These are phyloP conservation scores for Stichodactyla mertensii DNA, from an alignment of 64 coral and sea anemone genomes.

Conservation along the genomic window DNA sequence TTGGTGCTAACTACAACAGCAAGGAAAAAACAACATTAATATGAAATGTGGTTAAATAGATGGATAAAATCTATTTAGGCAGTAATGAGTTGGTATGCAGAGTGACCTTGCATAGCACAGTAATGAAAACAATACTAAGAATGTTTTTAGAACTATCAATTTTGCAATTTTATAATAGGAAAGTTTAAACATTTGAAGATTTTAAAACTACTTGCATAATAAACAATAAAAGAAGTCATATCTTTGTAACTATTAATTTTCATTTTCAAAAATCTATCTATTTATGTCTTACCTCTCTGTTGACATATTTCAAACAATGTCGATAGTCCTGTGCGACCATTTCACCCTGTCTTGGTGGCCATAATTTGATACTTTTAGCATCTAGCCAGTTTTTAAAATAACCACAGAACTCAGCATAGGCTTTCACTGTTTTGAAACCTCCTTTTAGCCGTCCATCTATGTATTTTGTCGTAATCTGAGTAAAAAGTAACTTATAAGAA, in stretches of 20 bases:
- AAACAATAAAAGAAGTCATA: background rate
- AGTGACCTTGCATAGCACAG: too few relatives aligned
- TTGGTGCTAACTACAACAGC: constrained; percentile 52
- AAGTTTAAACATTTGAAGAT: too few relatives aligned
- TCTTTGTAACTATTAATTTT: background rate
- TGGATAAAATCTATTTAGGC: too few relatives aligned
- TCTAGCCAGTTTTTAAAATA: constrained; percentile 99
- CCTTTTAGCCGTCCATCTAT: constrained; percentile 96
- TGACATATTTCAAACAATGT: constrained; percentile 91
- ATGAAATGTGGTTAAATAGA: background rate
- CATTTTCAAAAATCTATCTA: background rate
- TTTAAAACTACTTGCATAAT: too few relatives aligned
- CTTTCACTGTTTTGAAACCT: constrained; percentile 95
- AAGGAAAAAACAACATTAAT: background rate
- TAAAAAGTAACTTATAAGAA: background rate
- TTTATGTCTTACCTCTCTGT: constrained; percentile 63
- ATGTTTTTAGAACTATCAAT: too few relatives aligned
- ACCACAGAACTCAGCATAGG: constrained; percentile 98
- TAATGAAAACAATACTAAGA: too few relatives aligned
- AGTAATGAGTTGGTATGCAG: too few relatives aligned
- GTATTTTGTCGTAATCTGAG: constrained; percentile 95
- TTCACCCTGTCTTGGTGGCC: constrained; percentile 91
- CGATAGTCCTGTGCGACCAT: constrained; percentile 96
- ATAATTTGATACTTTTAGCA: constrained; percentile 94
- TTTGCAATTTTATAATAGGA: too few relatives aligned